Conservation (phyloP, 2,113 vertebrate genomes). For the Pao palembangensis region DNA sequence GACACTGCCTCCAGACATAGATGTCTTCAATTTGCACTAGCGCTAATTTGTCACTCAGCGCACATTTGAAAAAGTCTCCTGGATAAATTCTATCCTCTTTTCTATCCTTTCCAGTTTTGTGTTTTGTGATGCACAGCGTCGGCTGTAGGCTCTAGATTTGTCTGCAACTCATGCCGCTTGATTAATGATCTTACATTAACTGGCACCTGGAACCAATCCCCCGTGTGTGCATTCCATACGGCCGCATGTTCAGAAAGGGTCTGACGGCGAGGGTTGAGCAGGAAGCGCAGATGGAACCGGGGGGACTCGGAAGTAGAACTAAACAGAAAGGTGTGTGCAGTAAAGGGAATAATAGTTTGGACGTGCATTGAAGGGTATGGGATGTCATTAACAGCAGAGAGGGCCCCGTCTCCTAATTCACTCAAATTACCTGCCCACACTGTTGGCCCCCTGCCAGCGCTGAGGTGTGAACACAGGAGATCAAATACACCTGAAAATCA, state of each 20-base stretch:
- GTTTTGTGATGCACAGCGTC: conserved; percentile 10
- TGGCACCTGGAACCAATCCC: conserved; percentile 73
- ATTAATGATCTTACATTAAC: conserved; percentile 77
- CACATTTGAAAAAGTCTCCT: not conserved
- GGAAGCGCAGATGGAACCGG: conserved; percentile 54
- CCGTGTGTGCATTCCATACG: conserved; percentile 15
- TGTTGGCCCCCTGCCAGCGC: conserved; percentile 39
- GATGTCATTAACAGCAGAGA: conserved; percentile 64
- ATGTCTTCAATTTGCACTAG: conserved; percentile 20
- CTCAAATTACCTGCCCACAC: conserved; percentile 73
- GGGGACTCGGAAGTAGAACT: conserved; percentile 32
- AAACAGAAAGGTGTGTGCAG: conserved; percentile 59
- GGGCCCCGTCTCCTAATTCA: conserved; percentile 74
- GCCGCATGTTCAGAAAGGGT: conserved; percentile 30
- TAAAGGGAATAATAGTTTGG: not conserved
- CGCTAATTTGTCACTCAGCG: conserved; percentile 9
- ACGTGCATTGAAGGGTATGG: conserved; percentile 28
- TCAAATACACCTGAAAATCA: conserved; percentile 75
- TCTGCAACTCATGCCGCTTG: conserved; percentile 67
- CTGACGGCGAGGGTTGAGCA: conserved; percentile 40
- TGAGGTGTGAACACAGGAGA: conserved; percentile 67
- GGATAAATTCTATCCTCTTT: not conserved
- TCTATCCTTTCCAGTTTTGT: conserved; percentile 1
- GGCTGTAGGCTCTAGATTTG: conserved; percentile 26
- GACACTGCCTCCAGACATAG: conserved; percentile 20